Conservation (phyloP, 2,888 invertebrate genomes). For the Buathra laborator region DNA sequence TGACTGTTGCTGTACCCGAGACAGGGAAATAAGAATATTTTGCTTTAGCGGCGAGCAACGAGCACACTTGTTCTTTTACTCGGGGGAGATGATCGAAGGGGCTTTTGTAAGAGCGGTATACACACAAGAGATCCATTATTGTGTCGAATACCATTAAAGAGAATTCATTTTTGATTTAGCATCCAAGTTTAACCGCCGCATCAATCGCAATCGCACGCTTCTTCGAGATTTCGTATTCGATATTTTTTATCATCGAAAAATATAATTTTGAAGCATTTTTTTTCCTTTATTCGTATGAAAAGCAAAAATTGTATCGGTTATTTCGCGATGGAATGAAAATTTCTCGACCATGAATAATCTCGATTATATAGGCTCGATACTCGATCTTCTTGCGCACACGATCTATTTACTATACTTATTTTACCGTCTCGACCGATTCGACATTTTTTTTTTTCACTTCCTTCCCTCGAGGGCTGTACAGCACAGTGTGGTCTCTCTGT, state of each 20-base stretch:
- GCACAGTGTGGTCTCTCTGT: conserved; percentile 12
- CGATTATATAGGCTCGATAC: conserved; percentile 37
- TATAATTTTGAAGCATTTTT: not conserved
- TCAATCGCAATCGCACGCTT: not conserved
- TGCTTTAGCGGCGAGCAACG: not conserved
- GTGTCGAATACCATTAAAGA: not conserved
- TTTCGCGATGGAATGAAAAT: conserved; percentile 21
- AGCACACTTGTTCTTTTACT: not conserved
- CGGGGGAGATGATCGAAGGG: not conserved
- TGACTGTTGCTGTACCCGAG: too few relatives aligned
- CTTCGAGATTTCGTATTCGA: not conserved
- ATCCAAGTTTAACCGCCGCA: not conserved
- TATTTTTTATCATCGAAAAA: not conserved
- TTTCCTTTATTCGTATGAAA: not conserved
- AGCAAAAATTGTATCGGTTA: not conserved
- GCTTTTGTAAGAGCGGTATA: not conserved
- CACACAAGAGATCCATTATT: conserved; percentile 1
- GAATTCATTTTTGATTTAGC: not conserved
- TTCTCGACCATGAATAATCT: conserved; percentile 33
- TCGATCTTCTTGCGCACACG: not conserved
- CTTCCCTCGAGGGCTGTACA: conserved; percentile 27
- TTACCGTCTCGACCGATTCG: conserved; percentile 41
- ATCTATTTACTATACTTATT: conserved; percentile 38
- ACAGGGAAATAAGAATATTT: not conserved
- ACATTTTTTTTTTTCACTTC: conserved; percentile 70